These are phyloP conservation scores for Proctacanthus coquilletti DNA, from an alignment of 1,140 invertebrate species.

Conservation along the genomic window DNA sequence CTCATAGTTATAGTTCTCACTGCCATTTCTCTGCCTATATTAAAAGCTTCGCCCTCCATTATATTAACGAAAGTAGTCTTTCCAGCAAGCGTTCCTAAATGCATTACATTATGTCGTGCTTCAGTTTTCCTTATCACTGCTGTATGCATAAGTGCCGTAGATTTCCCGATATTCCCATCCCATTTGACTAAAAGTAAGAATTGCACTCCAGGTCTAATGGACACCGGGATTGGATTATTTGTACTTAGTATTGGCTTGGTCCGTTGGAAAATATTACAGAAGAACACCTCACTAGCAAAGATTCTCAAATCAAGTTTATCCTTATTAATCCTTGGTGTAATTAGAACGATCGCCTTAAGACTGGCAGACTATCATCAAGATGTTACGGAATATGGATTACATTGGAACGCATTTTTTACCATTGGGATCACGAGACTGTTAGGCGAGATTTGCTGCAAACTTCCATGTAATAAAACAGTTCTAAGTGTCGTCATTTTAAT, in stretches of 20 bases:
- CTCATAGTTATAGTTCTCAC: no score
- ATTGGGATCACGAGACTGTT: slow-evolving; percentile 68
- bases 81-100: no score
- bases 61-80: no score
- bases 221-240: slow-evolving; percentile 83
- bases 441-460: no score
- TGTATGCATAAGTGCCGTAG: no score
- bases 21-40: no score
- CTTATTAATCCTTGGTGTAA: slow-evolving; percentile 53
- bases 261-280: slow-evolving; percentile 27
- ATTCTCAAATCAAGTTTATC: slow-evolving; percentile 31
- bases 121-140: no score
- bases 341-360: slow-evolving; percentile 46
- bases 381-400: slow-evolving; percentile 81
- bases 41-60: no score
- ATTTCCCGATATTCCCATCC: no score
- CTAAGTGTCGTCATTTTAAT: slow-evolving; percentile 37
- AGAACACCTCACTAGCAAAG: slow-evolving; percentile 22
- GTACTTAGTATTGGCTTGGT: slow-evolving; percentile 75
- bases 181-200: no score
- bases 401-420: slow-evolving; percentile 97
- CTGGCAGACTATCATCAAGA: slow-evolving; percentile 68
- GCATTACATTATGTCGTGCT: no score
- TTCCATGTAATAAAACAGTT: no score
- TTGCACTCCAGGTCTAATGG: slow-evolving; percentile 95